These are phyloP conservation scores for Camponotus fellah DNA, from an alignment of 2,888 invertebrate genomes.

Conservation along the genomic window DNA sequence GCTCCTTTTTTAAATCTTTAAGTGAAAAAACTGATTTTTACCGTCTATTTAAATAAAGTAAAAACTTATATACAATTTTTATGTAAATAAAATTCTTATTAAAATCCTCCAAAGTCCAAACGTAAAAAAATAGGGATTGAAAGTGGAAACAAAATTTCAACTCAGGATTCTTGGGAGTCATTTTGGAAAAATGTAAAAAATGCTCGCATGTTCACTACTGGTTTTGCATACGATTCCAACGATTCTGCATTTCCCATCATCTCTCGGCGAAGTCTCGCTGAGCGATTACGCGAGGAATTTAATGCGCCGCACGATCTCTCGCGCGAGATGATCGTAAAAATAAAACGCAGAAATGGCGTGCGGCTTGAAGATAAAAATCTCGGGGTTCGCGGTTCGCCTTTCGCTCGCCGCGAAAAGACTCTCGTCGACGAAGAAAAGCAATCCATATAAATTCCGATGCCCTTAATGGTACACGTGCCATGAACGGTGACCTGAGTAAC, in stretches of 20 bases:
- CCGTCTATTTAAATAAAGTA: background rate
- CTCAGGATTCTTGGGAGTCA: background rate
- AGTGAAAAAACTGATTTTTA: background rate
- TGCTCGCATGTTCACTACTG: background rate
- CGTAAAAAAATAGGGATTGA: background rate
- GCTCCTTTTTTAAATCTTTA: background rate
- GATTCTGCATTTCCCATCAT: background rate
- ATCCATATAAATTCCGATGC: slow-evolving; percentile 54
- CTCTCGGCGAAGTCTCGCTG: slow-evolving; percentile 8
- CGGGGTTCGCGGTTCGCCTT: slow-evolving; percentile 32
- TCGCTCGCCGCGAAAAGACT: slow-evolving; percentile 17
- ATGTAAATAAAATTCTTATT: background rate
- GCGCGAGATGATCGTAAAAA: slow-evolving; percentile 32
- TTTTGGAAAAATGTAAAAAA: background rate
- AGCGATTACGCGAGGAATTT: slow-evolving; percentile 25
- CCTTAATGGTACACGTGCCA: slow-evolving; percentile 53
- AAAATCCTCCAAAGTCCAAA: background rate
- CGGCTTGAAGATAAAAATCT: slow-evolving; percentile 34
- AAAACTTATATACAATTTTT: background rate
- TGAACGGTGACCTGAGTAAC: slow-evolving; percentile 56
- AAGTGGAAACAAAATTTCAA: background rate
- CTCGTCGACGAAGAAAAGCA: slow-evolving; percentile 28
- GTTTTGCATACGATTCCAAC: background rate
- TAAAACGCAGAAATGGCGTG: slow-evolving; percentile 39
- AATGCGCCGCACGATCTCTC: slow-evolving; percentile 25